phyloP scores from a whole-genome alignment of 2,113 vertebrate genomes.

The Clinocottus analis region DNA sequence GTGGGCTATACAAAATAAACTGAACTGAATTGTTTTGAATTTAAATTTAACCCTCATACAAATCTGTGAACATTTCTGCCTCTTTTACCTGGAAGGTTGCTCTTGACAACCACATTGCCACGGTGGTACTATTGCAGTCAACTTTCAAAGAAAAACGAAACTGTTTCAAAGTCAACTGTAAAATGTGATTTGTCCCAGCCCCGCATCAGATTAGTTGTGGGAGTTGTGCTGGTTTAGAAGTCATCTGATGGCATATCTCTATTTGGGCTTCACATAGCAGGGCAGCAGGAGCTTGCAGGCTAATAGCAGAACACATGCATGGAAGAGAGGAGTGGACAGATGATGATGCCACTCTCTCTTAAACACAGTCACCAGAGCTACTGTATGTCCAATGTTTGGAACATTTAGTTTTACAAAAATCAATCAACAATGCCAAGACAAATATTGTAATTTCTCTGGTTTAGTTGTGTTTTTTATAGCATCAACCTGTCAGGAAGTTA shows the following conservation, averaged over 20 bases:
- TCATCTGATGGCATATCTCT: slow-evolving; percentile 51
- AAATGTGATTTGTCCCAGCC: slow-evolving; percentile 4
- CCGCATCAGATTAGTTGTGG: slow-evolving; percentile 29
- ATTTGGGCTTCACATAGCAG: slow-evolving; percentile 43
- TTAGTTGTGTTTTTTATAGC: slow-evolving; percentile 8
- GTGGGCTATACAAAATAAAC: too few relatives aligned
- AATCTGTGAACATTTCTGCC: background rate
- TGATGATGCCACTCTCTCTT: slow-evolving; percentile 68
- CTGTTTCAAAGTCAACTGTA: slow-evolving; percentile 1
- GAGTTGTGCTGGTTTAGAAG: slow-evolving; percentile 13
- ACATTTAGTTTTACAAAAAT: slow-evolving; percentile 25
- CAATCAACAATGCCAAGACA: slow-evolving; percentile 6
- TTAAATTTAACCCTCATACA: background rate
- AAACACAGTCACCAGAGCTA: slow-evolving; percentile 49
- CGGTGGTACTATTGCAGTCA: background rate
- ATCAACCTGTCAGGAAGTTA: slow-evolving; percentile 11
- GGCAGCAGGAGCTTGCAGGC: slow-evolving; percentile 66
- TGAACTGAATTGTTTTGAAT: too few relatives aligned
- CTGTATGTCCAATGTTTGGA: slow-evolving; percentile 24
- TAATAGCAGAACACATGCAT: slow-evolving; percentile 67
- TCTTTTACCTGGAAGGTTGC: background rate
- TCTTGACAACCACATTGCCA: too few relatives aligned
- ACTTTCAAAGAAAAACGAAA: background rate
- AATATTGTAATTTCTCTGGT: slow-evolving; percentile 18
- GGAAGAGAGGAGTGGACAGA: slow-evolving; percentile 64